phyloP scores from a whole-genome alignment of 2,113 vertebrate genomes.

The Pangasianodon hypophthalmus region DNA sequence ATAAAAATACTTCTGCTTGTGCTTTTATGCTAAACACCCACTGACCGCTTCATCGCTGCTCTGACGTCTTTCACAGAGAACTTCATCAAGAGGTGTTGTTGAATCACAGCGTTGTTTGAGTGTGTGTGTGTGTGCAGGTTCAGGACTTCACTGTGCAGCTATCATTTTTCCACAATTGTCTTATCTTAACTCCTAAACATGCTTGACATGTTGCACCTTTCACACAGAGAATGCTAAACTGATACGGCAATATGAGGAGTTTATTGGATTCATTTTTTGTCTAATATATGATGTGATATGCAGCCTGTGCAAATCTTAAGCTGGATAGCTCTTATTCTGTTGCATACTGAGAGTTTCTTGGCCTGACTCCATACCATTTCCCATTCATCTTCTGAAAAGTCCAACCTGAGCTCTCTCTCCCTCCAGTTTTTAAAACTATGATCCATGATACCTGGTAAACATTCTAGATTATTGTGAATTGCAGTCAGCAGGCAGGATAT shows the following conservation, averaged over 20 bases:
- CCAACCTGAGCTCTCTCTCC: too few relatives aligned
- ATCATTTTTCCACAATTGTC: not conserved
- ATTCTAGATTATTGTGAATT: too few relatives aligned
- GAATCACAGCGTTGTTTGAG: not conserved
- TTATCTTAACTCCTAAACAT: not conserved
- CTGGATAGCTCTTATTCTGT: too few relatives aligned
- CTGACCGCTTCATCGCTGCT: not conserved
- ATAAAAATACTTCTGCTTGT: not conserved
- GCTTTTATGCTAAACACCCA: slow-evolving; percentile 25
- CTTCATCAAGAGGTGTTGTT: slow-evolving; percentile 9
- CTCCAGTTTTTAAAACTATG: too few relatives aligned
- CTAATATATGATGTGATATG: too few relatives aligned
- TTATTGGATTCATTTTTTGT: too few relatives aligned
- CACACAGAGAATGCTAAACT: not conserved
- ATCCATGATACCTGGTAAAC: too few relatives aligned
- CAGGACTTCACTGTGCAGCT: not conserved
- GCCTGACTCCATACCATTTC: too few relatives aligned
- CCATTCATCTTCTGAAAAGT: too few relatives aligned
- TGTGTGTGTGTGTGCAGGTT: not conserved
- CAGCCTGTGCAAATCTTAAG: too few relatives aligned
- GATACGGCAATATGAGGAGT: not conserved
- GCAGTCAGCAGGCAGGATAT: too few relatives aligned
- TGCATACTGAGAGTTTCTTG: too few relatives aligned
- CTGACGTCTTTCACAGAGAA: slow-evolving; percentile 26
- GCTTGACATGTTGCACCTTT: not conserved